These are phyloP conservation scores for Genyomyrus donnyi DNA, from an alignment of 2,113 vertebrate species.

Conservation along the genomic window DNA sequence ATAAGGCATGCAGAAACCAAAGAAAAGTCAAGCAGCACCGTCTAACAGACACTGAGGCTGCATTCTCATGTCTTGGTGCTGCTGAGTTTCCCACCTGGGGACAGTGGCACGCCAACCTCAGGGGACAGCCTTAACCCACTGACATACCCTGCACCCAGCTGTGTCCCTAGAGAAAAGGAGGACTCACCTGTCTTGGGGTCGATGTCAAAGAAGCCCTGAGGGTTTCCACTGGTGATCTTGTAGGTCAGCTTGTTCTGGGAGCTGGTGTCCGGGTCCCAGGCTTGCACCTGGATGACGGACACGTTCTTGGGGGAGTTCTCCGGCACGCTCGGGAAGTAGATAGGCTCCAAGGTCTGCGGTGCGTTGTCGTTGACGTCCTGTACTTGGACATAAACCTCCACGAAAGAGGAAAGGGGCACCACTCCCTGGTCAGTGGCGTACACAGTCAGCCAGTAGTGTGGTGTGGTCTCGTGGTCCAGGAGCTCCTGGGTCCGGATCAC, in stretches of 20 bases:
- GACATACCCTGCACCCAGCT: background rate
- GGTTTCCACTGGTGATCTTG: slow-evolving; percentile 92
- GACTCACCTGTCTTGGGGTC: slow-evolving; percentile 82
- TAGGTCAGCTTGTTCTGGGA: slow-evolving; percentile 81
- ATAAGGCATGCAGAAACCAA: background rate
- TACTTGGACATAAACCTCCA: slow-evolving; percentile 86
- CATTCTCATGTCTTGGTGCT: background rate
- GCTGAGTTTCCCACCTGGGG: background rate
- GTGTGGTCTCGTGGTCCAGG: slow-evolving; percentile 81
- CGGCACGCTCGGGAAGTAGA: slow-evolving; percentile 87
- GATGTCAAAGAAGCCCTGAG: slow-evolving; percentile 92
- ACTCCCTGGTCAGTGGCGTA: slow-evolving; percentile 85
- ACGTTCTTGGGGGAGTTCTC: slow-evolving; percentile 94
- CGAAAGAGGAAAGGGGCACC: slow-evolving; percentile 81
- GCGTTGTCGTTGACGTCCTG: slow-evolving; percentile 95
- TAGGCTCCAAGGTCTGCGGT: slow-evolving; percentile 83
- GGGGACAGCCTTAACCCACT: background rate
- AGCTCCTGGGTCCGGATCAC: slow-evolving; percentile 77
- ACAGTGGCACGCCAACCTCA: background rate
- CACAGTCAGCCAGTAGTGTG: slow-evolving; percentile 93
- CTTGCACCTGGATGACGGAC: slow-evolving; percentile 84
- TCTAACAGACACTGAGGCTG: background rate
- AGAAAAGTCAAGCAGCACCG: background rate
- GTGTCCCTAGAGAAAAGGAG: background rate
- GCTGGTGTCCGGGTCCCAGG: slow-evolving; percentile 82